Evolutionary conservation across 2,113 vertebrate genomes (phyloP), one percentile per base, ranked within the genome.

Genomic region (Sisor rabdophorus): DNA sequence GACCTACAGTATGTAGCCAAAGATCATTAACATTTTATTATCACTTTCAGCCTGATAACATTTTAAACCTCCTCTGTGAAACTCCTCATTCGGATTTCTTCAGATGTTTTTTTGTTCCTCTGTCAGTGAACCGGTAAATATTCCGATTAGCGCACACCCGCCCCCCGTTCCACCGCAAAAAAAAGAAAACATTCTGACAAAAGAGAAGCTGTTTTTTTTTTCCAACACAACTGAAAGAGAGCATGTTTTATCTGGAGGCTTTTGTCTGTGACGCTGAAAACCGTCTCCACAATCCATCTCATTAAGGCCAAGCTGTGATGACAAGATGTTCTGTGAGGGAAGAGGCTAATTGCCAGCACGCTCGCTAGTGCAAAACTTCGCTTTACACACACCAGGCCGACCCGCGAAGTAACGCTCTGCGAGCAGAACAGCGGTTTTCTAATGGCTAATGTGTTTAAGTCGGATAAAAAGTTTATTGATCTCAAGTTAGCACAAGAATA

Each of bases 261-360:
- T 71, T 61, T 78, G n/a, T 83, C 78, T 36, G 52, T 77, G 75
- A 64, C 26, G 72, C 19, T 76, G 70, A 71, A 77, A 79, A 74
- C 71, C 61, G 71, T 84, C 75, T 79, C 81, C 81, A 81, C 80
- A 73, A 77, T 74, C 68, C 53, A 74, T 58, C 65, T 80, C 80
- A 84, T 84, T 86, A 84, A 73, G 67, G 55, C 54, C 65, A 71
- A 55, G 65, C 61, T 75, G 69, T 83, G 79, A 83, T 76, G 77
- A 84, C 75, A 59, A 74, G 58, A 77, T 64, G 56, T 81, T 82
- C 73, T 78, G 73, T 78, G 19, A 73, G 69, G 73, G 67, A 81
- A 80, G 75, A 63, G 40, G 69, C 75, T 85, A 80, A 84, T 85
- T 82, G 76, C 77, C 75, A 84, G 80, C 79, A 77, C 70, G 54